These are phyloP conservation scores for Poecilus cupreus DNA, from an alignment of 2,888 invertebrate species.

Conservation along the genomic window DNA sequence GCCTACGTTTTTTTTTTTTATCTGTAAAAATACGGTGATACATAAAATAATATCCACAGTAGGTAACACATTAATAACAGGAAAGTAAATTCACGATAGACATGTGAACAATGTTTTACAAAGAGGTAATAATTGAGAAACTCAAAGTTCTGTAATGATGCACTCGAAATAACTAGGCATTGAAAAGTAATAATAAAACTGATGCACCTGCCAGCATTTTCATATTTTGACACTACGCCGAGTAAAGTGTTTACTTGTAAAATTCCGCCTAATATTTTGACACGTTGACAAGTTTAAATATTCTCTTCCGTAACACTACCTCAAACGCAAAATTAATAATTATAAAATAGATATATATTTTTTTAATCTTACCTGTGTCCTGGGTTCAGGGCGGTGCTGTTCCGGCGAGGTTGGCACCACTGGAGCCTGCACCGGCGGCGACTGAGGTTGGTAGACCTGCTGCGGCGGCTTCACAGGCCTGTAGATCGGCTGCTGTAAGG, in stretches of 20 bases:
- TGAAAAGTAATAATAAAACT: slow-evolving; percentile 49
- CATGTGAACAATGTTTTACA: no score
- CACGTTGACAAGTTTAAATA: slow-evolving; percentile 33
- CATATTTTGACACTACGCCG: slow-evolving; percentile 43
- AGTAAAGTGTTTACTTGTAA: slow-evolving; percentile 23
- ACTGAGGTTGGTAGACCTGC: not conserved
- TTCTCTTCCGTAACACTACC: slow-evolving; percentile 7
- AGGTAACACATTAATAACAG: no score
- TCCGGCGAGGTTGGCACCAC: slow-evolving; percentile 1
- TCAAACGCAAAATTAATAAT: no score
- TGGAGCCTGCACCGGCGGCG: slow-evolving; percentile 2
- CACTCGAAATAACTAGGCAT: slow-evolving; percentile 14
- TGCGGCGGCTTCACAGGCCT: slow-evolving; percentile 43
- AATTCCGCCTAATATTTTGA: slow-evolving; percentile 4
- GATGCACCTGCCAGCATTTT: slow-evolving; percentile 26
- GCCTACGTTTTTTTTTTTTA: no score
- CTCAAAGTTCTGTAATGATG: not conserved
- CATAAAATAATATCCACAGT: no score
- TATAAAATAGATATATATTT: no score
- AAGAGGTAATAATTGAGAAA: not conserved
- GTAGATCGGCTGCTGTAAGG: slow-evolving; percentile 46
- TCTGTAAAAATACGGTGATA: no score
- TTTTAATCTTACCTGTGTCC: slow-evolving; percentile 41
- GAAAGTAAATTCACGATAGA: no score
- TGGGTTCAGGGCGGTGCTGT: slow-evolving; percentile 24